A percentile compares a stretch with the other conserved stretches of the same genome.
phyloP scores from a whole-genome alignment of 2,888 invertebrate genomes.

The Polymixis flavicincta region DNA sequence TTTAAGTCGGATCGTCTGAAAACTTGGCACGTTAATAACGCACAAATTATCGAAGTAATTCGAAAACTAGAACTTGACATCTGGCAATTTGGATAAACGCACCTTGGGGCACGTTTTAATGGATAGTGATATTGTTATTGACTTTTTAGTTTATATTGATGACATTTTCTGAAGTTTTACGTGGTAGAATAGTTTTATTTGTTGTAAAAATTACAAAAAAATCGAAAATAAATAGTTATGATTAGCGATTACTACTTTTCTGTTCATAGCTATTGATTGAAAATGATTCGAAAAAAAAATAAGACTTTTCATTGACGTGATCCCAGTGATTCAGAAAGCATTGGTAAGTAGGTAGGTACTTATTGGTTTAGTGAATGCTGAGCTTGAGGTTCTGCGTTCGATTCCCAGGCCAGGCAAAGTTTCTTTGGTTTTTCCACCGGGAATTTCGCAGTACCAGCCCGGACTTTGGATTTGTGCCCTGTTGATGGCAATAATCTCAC shows the following conservation, averaged over 20 bases:
- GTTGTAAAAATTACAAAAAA: not conserved
- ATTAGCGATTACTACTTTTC: not conserved
- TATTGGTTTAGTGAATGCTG: too few relatives aligned
- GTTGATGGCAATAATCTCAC: too few relatives aligned
- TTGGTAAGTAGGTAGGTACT: too few relatives aligned
- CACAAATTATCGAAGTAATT: constrained; percentile 50
- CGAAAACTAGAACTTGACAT: constrained; percentile 42
- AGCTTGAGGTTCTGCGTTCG: too few relatives aligned
- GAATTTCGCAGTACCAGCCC: too few relatives aligned
- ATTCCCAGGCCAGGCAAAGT: too few relatives aligned
- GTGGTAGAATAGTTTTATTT: not conserved
- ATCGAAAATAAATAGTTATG: not conserved
- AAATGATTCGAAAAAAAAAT: too few relatives aligned
- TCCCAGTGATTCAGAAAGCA: too few relatives aligned
- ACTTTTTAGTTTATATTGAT: constrained; percentile 10
- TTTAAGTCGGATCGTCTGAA: constrained; percentile 43
- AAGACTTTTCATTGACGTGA: too few relatives aligned
- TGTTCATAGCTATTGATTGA: not conserved
- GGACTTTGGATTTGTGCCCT: too few relatives aligned
- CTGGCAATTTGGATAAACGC: constrained; percentile 33
- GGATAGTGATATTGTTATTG: constrained; percentile 10
- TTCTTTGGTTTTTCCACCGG: too few relatives aligned
- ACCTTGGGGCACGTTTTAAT: constrained; percentile 28
- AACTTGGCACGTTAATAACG: constrained; percentile 54
- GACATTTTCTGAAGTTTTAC: not conserved